phyloP scores from a whole-genome alignment of 2,113 vertebrate species.

The Lethenteron reissneri region DNA sequence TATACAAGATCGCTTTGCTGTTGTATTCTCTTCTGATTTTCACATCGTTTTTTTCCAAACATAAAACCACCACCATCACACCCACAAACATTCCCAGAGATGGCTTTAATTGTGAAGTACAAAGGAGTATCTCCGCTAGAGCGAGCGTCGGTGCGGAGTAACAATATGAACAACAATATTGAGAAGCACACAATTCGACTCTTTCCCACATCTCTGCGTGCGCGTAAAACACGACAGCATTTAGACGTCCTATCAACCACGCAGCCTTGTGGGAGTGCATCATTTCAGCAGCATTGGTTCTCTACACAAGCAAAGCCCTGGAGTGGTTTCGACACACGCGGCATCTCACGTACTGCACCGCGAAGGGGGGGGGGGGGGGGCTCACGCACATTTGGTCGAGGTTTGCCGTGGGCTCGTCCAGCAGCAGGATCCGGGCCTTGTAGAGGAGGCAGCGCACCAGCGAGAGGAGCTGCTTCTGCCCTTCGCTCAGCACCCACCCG shows the following conservation, averaged over 20 bases:
- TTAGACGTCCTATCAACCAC: not conserved
- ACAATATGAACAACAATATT: too few relatives aligned
- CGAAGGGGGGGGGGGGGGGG: not conserved
- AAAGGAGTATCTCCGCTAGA: too few relatives aligned
- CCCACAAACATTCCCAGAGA: too few relatives aligned
- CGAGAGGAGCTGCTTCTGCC: conserved; percentile 83
- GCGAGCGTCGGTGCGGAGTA: too few relatives aligned
- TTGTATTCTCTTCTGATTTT: too few relatives aligned
- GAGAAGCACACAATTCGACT: not conserved
- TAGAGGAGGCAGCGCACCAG: conserved; percentile 81
- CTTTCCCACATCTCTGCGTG: not conserved
- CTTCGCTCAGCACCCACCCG: conserved; percentile 64
- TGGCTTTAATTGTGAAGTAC: too few relatives aligned
- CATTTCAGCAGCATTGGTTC: not conserved
- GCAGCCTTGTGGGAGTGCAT: not conserved
- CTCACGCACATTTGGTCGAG: conserved; percentile 62
- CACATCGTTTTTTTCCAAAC: too few relatives aligned
- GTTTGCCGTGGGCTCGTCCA: conserved; percentile 83
- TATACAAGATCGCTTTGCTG: too few relatives aligned
- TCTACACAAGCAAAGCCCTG: not conserved
- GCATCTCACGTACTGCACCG: not conserved
- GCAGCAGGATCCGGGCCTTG: conserved; percentile 70
- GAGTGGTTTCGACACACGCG: not conserved
- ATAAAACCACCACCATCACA: too few relatives aligned
- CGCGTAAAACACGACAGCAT: not conserved